Percentiles rank a stretch among this genome's conserved stretches.
These are phyloP conservation scores for Natrix natrix DNA, from an alignment of 2,797 vertebrate genomes.

Conservation along the genomic window DNA sequence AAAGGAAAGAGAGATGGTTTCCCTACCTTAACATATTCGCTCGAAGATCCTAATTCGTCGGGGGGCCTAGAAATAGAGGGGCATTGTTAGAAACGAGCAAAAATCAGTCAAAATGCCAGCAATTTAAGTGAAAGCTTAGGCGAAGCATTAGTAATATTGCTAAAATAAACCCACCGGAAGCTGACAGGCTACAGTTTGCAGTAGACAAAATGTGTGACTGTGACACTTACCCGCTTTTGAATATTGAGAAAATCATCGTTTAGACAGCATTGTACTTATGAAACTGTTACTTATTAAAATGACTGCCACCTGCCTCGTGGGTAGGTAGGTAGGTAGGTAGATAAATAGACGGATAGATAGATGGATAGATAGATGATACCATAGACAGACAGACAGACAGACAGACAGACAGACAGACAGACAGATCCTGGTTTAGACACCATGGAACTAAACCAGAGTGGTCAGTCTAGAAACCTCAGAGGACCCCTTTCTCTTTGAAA, in stretches of 20 bases:
- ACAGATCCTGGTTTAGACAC: too few relatives aligned
- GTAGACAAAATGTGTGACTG: neutral
- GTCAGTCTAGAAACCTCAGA: neutral
- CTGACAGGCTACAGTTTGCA: neutral
- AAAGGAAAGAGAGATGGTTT: neutral
- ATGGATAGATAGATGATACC: too few relatives aligned
- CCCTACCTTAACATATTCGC: constrained; percentile 79
- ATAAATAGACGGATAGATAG: too few relatives aligned
- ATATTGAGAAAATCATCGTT: neutral
- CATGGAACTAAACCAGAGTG: neutral
- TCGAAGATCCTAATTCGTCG: constrained; percentile 62
- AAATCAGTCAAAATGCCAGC: neutral
- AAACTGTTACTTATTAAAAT: neutral
- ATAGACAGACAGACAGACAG: too few relatives aligned
- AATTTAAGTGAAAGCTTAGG: too few relatives aligned
- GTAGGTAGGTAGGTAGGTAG: too few relatives aligned
- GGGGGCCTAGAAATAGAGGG: constrained; percentile 60
- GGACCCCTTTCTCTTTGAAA: neutral
- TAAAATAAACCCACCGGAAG: neutral
- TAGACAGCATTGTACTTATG: neutral
- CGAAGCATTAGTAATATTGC: neutral
- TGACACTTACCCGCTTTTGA: neutral
- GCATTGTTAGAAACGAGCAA: neutral
- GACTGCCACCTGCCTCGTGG: neutral
- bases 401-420: too few relatives aligned